phyloP scores from a whole-genome alignment of 2,797 vertebrate species.

The Cheirogaleus major region DNA sequence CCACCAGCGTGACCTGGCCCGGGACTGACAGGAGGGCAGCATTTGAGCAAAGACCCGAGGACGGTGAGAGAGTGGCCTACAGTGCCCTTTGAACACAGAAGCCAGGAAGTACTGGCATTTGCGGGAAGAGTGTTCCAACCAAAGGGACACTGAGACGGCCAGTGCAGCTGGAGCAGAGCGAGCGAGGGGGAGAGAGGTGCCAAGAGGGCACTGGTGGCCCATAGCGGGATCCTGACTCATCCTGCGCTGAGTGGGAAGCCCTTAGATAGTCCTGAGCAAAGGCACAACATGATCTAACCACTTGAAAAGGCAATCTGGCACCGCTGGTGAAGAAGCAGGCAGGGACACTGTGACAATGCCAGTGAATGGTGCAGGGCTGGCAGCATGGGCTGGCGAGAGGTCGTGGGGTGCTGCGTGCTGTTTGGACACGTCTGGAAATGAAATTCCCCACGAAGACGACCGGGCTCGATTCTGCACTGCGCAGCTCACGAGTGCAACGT shows the following conservation, averaged over 20 bases:
- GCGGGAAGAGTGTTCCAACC: not conserved
- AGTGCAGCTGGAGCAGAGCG: not conserved
- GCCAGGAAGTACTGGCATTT: not conserved
- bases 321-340: not conserved
- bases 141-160: not conserved
- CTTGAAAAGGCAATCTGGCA: not conserved
- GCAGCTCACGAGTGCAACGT: rapidly evolving
- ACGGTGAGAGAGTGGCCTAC: not conserved
- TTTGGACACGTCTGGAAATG: not conserved
- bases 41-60: not conserved
- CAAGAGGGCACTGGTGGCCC: not conserved
- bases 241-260: not conserved
- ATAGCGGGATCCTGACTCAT: not conserved
- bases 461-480: not conserved
- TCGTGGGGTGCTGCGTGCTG: rapidly evolving
- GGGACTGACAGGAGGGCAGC: rapidly evolving
- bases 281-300: too few species aligned
- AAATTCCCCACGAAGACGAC: not conserved
- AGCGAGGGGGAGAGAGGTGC: not conserved
- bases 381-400: not conserved
- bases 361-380: not conserved
- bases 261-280: not conserved
- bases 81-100: not conserved
- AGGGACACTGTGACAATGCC: not conserved
- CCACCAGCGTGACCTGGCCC: not conserved